phyloP scores from a whole-genome alignment of 2,797 vertebrate species.

The Chelon labrosus region DNA sequence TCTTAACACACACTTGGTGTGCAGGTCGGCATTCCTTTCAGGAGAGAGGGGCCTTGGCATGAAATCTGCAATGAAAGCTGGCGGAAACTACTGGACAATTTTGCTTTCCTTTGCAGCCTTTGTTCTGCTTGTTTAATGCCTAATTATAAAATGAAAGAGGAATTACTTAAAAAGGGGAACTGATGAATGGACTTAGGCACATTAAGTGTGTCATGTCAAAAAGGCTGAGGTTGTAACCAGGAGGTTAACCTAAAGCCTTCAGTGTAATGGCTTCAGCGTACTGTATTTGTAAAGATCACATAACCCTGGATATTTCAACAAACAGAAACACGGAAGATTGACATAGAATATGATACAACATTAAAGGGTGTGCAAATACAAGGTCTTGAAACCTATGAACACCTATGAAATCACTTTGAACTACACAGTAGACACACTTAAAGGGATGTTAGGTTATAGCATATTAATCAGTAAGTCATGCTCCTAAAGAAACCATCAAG shows the following conservation, averaged over 20 bases:
- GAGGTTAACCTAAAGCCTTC: background rate
- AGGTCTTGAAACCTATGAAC: too few species aligned
- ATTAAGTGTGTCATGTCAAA: constrained; percentile 2
- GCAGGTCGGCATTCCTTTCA: constrained; percentile 48
- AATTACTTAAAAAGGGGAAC: constrained; percentile 37
- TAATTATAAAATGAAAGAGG: constrained; percentile 39
- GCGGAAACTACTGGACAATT: constrained; percentile 35
- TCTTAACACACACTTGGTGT: constrained; percentile 53
- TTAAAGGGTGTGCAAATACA: too few species aligned
- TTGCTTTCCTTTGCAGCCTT: constrained; percentile 33
- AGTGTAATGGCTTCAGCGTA: background rate
- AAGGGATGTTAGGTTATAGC: too few species aligned
- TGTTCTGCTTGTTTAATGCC: constrained; percentile 48
- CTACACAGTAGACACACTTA: too few species aligned
- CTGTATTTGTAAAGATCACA: too few species aligned
- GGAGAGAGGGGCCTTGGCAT: constrained; percentile 37
- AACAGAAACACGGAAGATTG: too few species aligned
- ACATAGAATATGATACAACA: too few species aligned
- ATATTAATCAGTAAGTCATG: too few species aligned
- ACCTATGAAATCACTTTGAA: too few species aligned
- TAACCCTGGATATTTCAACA: too few species aligned
- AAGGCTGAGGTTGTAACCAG: constrained; percentile 20
- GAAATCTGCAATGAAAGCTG: constrained; percentile 33
- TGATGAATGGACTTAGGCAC: constrained; percentile 35
- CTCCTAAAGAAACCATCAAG: background rate